A percentile compares a stretch with the other conserved stretches of the same genome.
These are phyloP conservation scores for Pilophorus perplexus DNA, from an alignment of 2,888 invertebrate genomes.

Conservation along the genomic window DNA sequence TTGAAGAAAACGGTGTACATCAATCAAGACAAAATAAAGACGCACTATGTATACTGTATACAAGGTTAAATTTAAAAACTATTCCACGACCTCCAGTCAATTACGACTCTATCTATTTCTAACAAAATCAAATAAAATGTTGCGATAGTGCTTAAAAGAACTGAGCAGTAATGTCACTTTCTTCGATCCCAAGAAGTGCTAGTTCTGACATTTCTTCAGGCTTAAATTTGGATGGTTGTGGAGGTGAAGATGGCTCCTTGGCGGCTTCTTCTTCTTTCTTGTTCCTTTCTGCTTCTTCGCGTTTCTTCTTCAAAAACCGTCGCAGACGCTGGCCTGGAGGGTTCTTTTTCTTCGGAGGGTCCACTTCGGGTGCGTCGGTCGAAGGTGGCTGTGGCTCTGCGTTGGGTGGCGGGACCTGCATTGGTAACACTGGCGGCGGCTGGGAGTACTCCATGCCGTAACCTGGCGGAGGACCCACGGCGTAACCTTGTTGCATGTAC, in stretches of 20 bases:
- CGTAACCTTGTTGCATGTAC: conserved; percentile 35
- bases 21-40: too few species aligned
- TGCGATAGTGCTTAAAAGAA: too few species aligned
- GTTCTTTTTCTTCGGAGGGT: conserved; percentile 51
- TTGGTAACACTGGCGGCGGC: not conserved
- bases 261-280: conserved; percentile 37
- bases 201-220: conserved; percentile 61
- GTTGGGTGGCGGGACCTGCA: not conserved
- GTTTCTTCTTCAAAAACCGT: conserved; percentile 54
- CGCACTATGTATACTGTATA: too few species aligned
- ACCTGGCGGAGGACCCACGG: not conserved
- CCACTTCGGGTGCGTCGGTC: not conserved
- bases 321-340: conserved; percentile 54
- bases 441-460: too few species aligned
- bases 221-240: conserved; percentile 55
- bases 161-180: conserved; percentile 59
- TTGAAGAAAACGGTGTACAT: too few species aligned
- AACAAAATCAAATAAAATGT: too few species aligned
- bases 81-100: too few species aligned
- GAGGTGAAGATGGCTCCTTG: conserved; percentile 17
- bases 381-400: not conserved
- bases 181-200: conserved; percentile 82
- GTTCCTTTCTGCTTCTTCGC: conserved; percentile 46
- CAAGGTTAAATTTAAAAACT: too few species aligned
- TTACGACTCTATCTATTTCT: too few species aligned